A percentile compares a stretch with the other conserved stretches of the same genome.
Evolutionary conservation across 2,888 invertebrate genomes (phyloP).

Genomic region (Mantis religiosa): DNA sequence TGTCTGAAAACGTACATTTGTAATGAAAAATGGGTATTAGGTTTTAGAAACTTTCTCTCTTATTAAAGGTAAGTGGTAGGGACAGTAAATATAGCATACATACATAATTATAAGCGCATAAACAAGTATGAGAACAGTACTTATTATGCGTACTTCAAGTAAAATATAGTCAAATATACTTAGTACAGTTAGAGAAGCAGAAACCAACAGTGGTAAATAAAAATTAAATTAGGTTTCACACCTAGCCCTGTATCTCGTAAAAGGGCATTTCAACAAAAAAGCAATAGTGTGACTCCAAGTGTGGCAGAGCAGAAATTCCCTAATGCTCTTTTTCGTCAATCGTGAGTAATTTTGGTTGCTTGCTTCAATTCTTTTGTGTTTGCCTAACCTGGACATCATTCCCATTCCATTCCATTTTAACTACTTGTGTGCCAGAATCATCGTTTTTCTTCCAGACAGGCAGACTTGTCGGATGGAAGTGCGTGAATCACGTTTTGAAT

Average conservation of each 20-base stretch:
- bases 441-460: background rate
- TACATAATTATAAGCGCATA: no score
- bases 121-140: no score
- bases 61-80: no score
- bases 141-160: no score
- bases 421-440: background rate
- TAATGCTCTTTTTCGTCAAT: background rate
- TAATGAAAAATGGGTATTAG: no score
- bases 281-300: background rate
- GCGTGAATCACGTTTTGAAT: slow-evolving; percentile 1
- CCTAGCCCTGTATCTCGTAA: background rate
- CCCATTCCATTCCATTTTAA: background rate
- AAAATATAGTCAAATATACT: no score
- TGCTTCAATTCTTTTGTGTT: slow-evolving; percentile 10
- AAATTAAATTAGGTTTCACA: background rate
- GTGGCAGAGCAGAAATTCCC: background rate
- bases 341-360: background rate
- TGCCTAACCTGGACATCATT: background rate
- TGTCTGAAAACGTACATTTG: no score
- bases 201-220: background rate
- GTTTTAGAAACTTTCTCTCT: no score
- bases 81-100: no score
- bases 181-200: no score
- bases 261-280: background rate
- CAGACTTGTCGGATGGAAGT: background rate